Base-by-base conservation (phyloP, 2,797 vertebrate species). In the Lagodon rhomboides region DNA sequence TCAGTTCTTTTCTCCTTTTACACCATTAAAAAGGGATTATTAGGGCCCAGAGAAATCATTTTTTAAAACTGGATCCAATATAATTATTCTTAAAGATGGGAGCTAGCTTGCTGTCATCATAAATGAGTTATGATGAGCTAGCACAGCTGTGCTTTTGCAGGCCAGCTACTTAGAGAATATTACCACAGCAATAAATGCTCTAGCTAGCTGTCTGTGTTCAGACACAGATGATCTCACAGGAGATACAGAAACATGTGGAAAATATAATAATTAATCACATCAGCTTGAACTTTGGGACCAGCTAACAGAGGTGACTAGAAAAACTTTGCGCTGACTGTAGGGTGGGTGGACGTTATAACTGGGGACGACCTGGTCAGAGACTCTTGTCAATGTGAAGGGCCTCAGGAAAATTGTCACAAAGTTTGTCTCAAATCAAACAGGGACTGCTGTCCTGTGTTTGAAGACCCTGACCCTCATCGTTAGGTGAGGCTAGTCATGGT, bases 351-450 rank as follows among this genome's bases (percentile, higher is more conserved):
- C 0, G 0, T 49, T 65, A 10, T 25, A n/a, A 25, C 15, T 15
- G 1, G 0, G 46, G 12, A 51, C 27, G 34, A 34, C 46, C 12
- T 15, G 10, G 12, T 34, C 41, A 61, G 59, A 66, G 5, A 30
- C 55, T 62, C 25, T 8, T 46, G 41, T 69, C 49, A 51, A 0
- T 7, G 2, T 41, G 20, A 64, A 51, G 58, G 46, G 23, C 15
- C 15, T 18, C 38, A 68, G 54, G 41, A 53, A 62, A 82, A 77
- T 34, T 43, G 25, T 67, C 60, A 68, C 11, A 63, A 23, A 64
- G 49, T 22, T 75, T 80, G 43, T 62, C 58, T 71, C 58, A 55
- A 68, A 84, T 61, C 43, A 75, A 73, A 60, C 68, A 78, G 2
- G 12, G 55, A 22, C 47, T 44, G 41, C 17, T 73, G 53, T 47